Base-by-base conservation (phyloP, 2,888 invertebrate species). In the Spodoptera littoralis region DNA sequence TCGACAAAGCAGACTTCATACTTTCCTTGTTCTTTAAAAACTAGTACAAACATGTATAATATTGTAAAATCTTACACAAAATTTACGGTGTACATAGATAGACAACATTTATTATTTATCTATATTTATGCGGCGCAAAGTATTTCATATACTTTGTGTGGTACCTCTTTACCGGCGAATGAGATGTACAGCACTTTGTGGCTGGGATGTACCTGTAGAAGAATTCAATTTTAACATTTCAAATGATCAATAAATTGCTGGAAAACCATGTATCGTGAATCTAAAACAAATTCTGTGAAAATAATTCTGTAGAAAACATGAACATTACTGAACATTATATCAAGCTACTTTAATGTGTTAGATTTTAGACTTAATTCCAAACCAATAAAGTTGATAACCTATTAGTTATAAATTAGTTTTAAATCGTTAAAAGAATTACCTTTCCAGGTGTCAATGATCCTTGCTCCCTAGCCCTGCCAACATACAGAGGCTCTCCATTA, bases 371-470 rank as follows among this genome's bases (percentile, higher is more conserved):
- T 36, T 36, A 2, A 36, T 36, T 8, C 6, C 9, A 36, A 9
- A 36, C 4, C 5, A 36, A 8, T 36, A 36, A 36, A 36, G 36
- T 30, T 5, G 6, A 30, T 1, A 30, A 24, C 24, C 24, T 3
- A 30, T 5, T 30, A 4, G 1, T 9, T 9, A 36, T 9, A 8
- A 9, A 36, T 36, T 8, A 36, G 36, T 36, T 2, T 30, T 6
- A 5, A 36, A 36, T 36, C 6, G 36, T 36, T 9, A 36, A 36
- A 36, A 1, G 6, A 36, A 36, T 77, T 81, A 96, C 93, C 90
- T 96, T 96, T 66, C 96, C 96, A 18, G 96, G 95, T 56, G 96
- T 94, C 62, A 95, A 77, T 0, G 95, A 95, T 3, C 95, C 95
- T 70, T 95, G 94, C 76, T 96, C 93, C 58, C 88, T 89, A 9